A percentile compares a stretch with the other conserved stretches of the same genome.
Evolutionary conservation across 2,113 vertebrate species (phyloP).

Genomic region (Onychorhynchus coronatus): DNA sequence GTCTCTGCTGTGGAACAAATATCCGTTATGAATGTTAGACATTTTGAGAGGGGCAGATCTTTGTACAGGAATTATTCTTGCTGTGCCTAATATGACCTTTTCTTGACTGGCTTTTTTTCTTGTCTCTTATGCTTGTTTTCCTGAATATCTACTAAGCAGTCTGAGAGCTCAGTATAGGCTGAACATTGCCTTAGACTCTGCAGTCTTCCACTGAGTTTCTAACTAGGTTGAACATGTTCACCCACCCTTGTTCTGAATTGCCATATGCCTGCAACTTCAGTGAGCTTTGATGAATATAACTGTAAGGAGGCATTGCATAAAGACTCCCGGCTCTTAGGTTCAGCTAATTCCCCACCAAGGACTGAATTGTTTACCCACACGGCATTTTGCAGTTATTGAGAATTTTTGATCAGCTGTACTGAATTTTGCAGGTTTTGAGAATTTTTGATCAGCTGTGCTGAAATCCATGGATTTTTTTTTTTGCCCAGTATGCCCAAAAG

Average conservation of each 20-base stretch:
- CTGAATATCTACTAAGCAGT: not conserved
- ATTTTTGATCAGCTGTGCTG: not conserved
- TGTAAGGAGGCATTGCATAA: not conserved
- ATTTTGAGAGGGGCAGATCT: not conserved
- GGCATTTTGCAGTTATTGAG: not conserved
- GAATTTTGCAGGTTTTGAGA: not conserved
- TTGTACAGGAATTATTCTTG: not conserved
- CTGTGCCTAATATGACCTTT: not conserved
- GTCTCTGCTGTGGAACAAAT: not conserved
- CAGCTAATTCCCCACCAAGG: not conserved
- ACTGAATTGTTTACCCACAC: not conserved
- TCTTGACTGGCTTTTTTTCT: not conserved
- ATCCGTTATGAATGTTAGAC: not conserved
- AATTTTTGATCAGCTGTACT: not conserved
- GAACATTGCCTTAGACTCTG: not conserved
- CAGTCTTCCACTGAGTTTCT: slow-evolving; percentile 1
- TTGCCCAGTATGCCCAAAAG: not conserved
- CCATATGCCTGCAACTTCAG: slow-evolving; percentile 31
- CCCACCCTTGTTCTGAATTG: slow-evolving; percentile 31
- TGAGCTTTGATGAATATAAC: not conserved
- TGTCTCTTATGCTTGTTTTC: not conserved
- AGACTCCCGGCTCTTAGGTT: not conserved
- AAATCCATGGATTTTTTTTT: not conserved
- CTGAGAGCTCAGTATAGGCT: not conserved
- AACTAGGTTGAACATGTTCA: slow-evolving; percentile 39